Conservation (phyloP, 2,888 invertebrate genomes). For the Ctenicera cuprea region DNA sequence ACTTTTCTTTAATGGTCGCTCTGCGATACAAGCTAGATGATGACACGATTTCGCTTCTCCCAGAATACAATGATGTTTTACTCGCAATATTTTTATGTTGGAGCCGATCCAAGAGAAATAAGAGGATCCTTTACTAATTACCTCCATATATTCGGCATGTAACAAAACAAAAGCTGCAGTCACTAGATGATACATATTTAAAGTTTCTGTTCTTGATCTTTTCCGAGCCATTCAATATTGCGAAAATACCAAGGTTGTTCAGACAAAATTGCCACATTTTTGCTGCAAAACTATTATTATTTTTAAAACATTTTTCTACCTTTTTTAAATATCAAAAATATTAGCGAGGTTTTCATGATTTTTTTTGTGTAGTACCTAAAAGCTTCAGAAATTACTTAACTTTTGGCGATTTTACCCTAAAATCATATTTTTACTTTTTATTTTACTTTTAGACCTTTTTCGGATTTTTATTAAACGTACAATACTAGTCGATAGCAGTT, state of each 20-base stretch:
- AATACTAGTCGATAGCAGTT: too few species aligned
- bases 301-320: too few species aligned
- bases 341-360: too few species aligned
- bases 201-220: background rate
- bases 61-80: conserved; percentile 33
- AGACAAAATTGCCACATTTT: too few species aligned
- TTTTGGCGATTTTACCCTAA: too few species aligned
- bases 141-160: conserved; percentile 46
- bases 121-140: conserved; percentile 49
- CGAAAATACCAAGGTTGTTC: background rate
- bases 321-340: too few species aligned
- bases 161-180: conserved; percentile 31
- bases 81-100: conserved; percentile 45
- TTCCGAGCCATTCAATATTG: background rate
- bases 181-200: background rate
- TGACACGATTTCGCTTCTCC: conserved; percentile 34
- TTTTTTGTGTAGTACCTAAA: too few species aligned
- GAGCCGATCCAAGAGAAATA: conserved; percentile 44
- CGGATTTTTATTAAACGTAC: too few species aligned
- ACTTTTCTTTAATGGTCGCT: conserved; percentile 27
- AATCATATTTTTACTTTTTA: too few species aligned
- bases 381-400: too few species aligned
- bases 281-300: too few species aligned
- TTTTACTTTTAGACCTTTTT: too few species aligned
- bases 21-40: conserved; percentile 1